These are phyloP conservation scores for Habropoda laboriosa DNA, from an alignment of 1,140 invertebrate species.

Conservation along the genomic window DNA sequence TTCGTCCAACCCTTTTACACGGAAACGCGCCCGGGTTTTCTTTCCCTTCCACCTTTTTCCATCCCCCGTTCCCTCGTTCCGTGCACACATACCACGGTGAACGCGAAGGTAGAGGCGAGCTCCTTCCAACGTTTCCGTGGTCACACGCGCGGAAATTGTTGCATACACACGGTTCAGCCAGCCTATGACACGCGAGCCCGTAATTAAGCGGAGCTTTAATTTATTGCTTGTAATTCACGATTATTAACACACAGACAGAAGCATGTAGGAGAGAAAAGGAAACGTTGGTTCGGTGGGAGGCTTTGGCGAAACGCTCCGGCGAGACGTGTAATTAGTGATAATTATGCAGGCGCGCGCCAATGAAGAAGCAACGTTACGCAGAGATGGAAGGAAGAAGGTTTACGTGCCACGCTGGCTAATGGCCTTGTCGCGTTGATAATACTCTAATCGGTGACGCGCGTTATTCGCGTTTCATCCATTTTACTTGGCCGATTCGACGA, in stretches of 20 bases:
- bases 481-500: no score
- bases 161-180: neutral
- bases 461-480: neutral
- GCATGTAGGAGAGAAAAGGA: conserved; percentile 17
- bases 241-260: conserved; percentile 36
- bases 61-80: neutral
- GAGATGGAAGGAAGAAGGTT: neutral
- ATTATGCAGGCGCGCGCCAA: conserved; percentile 28
- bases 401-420: conserved; percentile 1
- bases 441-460: neutral
- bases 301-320: neutral
- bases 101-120: no score
- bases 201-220: conserved; percentile 44
- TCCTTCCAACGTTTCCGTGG: neutral
- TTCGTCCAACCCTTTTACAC: neutral
- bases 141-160: conserved; percentile 35
- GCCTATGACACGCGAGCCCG: conserved; percentile 46
- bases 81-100: no score
- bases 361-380: neutral
- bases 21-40: neutral
- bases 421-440: conserved; percentile 18
- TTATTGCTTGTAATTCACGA: conserved; percentile 44
- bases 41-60: neutral
- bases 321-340: conserved; percentile 49
- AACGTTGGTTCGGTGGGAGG: neutral